Percentiles rank a stretch among this genome's conserved stretches.
These are phyloP conservation scores for Kryphioiulus occultus DNA, from an alignment of 2,888 invertebrate genomes.

Conservation along the genomic window DNA sequence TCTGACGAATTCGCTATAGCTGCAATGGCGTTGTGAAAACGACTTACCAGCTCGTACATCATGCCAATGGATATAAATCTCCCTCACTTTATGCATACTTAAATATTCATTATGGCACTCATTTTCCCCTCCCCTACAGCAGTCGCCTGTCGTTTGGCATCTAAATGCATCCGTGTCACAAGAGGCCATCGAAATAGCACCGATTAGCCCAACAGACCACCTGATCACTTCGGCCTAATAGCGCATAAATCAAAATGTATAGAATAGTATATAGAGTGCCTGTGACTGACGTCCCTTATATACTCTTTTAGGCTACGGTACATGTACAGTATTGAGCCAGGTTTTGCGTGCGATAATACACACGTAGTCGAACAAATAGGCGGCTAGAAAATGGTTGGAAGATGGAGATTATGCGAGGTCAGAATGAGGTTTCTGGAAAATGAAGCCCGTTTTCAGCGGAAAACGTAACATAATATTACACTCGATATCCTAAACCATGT, in stretches of 20 bases:
- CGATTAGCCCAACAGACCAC: slow-evolving; percentile 36
- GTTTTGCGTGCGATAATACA: too few relatives aligned
- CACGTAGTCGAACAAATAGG: too few relatives aligned
- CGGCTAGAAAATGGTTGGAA: too few relatives aligned
- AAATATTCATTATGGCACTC: slow-evolving; percentile 46
- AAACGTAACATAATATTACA: too few relatives aligned
- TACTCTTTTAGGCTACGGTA: too few relatives aligned
- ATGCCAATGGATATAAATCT: slow-evolving; percentile 41
- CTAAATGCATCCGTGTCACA: slow-evolving; percentile 45
- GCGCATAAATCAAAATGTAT: slow-evolving; percentile 44
- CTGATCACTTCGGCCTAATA: slow-evolving; percentile 40
- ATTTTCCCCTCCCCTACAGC: not conserved
- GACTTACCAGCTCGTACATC: slow-evolving; percentile 48
- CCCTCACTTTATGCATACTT: slow-evolving; percentile 45
- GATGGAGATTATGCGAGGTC: too few relatives aligned
- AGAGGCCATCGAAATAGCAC: slow-evolving; percentile 40
- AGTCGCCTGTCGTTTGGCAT: slow-evolving; percentile 39
- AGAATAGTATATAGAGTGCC: slow-evolving; percentile 4
- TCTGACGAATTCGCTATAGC: slow-evolving; percentile 37
- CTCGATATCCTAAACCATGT: too few relatives aligned
- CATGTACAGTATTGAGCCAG: too few relatives aligned
- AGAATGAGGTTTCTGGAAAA: too few relatives aligned
- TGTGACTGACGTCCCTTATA: too few relatives aligned
- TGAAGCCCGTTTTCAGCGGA: too few relatives aligned
- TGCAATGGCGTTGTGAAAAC: slow-evolving; percentile 44